phyloP scores from a whole-genome alignment of 2,888 invertebrate genomes.

The Nephrotoma guestfalica region DNA sequence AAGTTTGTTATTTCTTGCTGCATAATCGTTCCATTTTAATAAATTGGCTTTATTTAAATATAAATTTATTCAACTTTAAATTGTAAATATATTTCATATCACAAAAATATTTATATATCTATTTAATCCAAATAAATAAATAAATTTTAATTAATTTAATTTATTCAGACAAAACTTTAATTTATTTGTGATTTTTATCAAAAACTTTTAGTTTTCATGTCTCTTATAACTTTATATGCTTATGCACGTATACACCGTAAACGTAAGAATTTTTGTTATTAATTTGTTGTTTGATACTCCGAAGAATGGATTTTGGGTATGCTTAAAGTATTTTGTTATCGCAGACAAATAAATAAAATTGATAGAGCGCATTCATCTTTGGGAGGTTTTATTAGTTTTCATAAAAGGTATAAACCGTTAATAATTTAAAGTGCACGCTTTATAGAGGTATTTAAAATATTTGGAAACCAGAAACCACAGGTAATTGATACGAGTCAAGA shows the following conservation, averaged over 20 bases:
- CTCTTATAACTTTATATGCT: neutral
- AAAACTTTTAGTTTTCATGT: neutral
- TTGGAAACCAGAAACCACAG: neutral
- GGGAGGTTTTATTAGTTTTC: neutral
- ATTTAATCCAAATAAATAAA: neutral
- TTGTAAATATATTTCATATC: neutral
- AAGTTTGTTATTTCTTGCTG: neutral
- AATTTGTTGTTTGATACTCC: neutral
- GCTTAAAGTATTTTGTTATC: neutral
- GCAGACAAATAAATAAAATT: neutral
- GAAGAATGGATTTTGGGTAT: neutral
- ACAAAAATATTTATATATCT: neutral
- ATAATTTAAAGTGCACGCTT: neutral
- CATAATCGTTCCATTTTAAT: neutral
- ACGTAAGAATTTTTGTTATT: neutral
- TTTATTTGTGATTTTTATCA: neutral
- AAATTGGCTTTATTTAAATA: neutral
- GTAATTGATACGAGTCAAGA: neutral
- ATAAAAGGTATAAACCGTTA: neutral
- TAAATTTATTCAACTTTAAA: neutral
- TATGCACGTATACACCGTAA: neutral
- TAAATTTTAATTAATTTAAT: neutral
- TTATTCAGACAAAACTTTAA: neutral
- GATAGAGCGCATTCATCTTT: neutral
- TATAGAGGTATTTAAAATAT: neutral